A percentile compares a stretch with the other conserved stretches of the same genome.
These are phyloP conservation scores for Ricordea florida DNA, from an alignment of 92 coral and sea anemone species.

Conservation along the genomic window DNA sequence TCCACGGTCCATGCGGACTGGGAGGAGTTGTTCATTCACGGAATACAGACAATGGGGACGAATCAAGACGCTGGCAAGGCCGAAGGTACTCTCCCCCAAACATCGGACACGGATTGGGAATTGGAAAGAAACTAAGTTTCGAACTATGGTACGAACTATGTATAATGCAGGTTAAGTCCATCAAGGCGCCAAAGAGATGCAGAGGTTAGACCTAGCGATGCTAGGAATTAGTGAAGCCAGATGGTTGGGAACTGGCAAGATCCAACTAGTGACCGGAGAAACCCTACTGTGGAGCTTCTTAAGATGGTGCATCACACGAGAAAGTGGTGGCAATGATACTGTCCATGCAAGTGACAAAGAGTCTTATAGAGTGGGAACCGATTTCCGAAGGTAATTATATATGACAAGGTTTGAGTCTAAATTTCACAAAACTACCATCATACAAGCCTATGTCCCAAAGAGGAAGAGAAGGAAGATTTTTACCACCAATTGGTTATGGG, in stretches of 20 bases:
- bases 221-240: background rate
- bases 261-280: background rate
- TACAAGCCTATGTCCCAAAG: background rate
- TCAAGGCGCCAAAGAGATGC: background rate
- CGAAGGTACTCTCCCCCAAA: background rate
- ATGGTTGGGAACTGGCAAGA: background rate
- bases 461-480: background rate
- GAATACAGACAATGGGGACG: too few species aligned
- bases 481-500: background rate
- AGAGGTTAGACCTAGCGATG: background rate
- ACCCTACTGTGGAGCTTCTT: conserved; percentile 2
- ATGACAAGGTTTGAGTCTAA: background rate
- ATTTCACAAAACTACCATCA: background rate
- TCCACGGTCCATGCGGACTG: too few species aligned
- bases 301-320: background rate
- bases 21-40: too few species aligned
- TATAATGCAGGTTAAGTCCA: background rate
- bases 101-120: background rate
- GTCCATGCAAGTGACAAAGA: background rate
- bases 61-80: too few species aligned
- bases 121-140: too few species aligned
- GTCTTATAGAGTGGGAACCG: background rate
- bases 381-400: background rate
- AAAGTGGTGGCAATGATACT: background rate
- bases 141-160: background rate